Conservation (phyloP, 2,797 vertebrate species). For the Heliangelus exortis region DNA sequence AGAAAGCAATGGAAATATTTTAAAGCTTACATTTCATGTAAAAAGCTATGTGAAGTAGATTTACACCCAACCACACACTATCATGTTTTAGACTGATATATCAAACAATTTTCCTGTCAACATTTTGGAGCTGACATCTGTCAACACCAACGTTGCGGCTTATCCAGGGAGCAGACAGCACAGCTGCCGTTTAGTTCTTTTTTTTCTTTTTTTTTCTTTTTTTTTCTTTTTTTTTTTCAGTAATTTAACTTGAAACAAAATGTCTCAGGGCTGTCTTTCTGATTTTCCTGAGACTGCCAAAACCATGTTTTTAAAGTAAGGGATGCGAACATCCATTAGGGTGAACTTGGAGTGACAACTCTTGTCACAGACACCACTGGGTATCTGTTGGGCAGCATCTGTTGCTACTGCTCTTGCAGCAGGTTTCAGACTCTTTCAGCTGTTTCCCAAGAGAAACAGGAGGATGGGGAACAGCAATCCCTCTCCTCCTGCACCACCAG, state of each 20-base stretch:
- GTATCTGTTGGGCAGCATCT: background rate
- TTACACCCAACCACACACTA: background rate
- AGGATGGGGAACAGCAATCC: background rate
- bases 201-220: background rate
- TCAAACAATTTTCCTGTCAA: background rate
- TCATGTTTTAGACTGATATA: background rate
- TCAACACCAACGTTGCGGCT: background rate
- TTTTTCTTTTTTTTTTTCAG: background rate
- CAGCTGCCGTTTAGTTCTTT: background rate
- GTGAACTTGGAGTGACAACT: background rate
- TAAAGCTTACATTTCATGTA: background rate
- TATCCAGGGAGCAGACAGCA: background rate
- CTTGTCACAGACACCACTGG: accelerated
- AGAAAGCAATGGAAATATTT: background rate
- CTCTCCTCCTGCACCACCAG: background rate
- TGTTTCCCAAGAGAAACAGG: background rate
- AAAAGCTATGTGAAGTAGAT: background rate
- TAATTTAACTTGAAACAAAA: background rate
- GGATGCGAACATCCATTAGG: background rate
- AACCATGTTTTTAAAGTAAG: background rate
- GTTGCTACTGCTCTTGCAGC: background rate
- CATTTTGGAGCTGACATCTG: background rate
- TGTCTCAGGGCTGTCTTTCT: background rate
- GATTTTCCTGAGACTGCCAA: background rate
- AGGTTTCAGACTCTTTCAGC: background rate